Base-by-base conservation (phyloP, 2,113 vertebrate species). In the Centrocercus urophasianus region DNA sequence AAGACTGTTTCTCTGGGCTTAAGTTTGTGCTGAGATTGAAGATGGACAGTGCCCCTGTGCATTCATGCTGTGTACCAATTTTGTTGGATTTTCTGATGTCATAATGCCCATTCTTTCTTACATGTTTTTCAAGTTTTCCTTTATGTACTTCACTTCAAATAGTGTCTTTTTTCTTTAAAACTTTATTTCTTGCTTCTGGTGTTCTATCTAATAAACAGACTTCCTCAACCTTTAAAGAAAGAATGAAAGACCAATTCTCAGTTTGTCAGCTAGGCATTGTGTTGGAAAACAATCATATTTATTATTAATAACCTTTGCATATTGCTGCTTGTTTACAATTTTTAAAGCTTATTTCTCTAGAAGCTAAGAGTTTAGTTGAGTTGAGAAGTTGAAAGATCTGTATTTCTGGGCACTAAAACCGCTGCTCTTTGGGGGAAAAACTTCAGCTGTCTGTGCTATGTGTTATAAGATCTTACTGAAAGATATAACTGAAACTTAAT, bases 31-130 rank as follows among this genome's bases (percentile, higher is more conserved):
- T 88, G 54, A 67, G 64, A 12, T 7, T 86, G 54, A 40, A 78
- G 64, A 24, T 11, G 61, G 20, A 6, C 63, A 78, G 0, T 85
- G 36, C 38, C 66, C 10, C 4, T 70, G 38, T 83, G 36, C 20
- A 18, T 82, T 76, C 28, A 6, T 38, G 42, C 24, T 42, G 32
- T 34, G 8, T 14, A 48, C 70, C 2, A 0, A 0, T 78, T 61
- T 50, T 83, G 34, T 47, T 94, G 52, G 34, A 67, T 83, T 89
- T 30, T 7, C 25, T 64, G 32, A 65, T 71, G 13, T 78, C 15
- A 8, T 69, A 64, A 43, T 16, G 34, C 5, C 38, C 2, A 0
- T 28, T 63, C 10, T 69, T 90, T 24, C 56, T 17, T 73, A 54
- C 28, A n/a, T 81, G 8, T 87, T 69, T 88, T 80, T 67, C 22